These are phyloP conservation scores for Trichopoda pennipes DNA, from an alignment of 2,888 invertebrate genomes.

Conservation along the genomic window DNA sequence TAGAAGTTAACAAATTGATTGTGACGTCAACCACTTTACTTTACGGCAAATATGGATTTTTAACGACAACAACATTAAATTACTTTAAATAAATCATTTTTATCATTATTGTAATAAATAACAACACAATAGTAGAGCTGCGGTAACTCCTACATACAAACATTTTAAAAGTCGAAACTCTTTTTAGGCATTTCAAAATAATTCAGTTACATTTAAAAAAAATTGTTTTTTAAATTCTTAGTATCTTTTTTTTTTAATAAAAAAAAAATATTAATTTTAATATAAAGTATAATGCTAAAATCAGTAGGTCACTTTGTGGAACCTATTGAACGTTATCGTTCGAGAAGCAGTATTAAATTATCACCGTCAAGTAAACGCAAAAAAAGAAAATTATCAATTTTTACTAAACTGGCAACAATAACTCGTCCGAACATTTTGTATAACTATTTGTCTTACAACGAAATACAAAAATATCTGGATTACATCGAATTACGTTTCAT, in stretches of 20 bases:
- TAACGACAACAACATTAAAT: constrained; percentile 26
- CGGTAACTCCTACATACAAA: background rate
- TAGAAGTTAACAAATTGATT: constrained; percentile 1
- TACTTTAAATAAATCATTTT: constrained; percentile 33
- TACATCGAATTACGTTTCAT: constrained; percentile 74
- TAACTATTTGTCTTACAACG: constrained; percentile 76
- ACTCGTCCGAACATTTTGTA: constrained; percentile 76
- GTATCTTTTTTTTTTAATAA: background rate
- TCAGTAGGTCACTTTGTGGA: constrained; percentile 8
- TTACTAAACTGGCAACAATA: constrained; percentile 65
- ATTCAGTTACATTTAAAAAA: background rate
- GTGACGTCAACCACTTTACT: constrained; percentile 19
- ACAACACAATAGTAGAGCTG: background rate
- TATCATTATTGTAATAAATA: constrained; percentile 21
- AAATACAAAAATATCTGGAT: constrained; percentile 78
- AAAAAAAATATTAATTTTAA: background rate
- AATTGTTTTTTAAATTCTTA: background rate
- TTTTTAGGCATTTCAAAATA: constrained; percentile 11
- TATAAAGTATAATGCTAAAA: constrained; percentile 42
- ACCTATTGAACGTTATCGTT: background rate
- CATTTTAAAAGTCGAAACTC: constrained; percentile 12
- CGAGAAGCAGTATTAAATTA: background rate
- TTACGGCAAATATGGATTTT: constrained; percentile 30
- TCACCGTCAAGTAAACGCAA: constrained; percentile 13
- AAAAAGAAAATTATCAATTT: constrained; percentile 16